Evolutionary conservation across 2,888 invertebrate species (phyloP).

Genomic region (Rhorus exstirpatorius): DNA sequence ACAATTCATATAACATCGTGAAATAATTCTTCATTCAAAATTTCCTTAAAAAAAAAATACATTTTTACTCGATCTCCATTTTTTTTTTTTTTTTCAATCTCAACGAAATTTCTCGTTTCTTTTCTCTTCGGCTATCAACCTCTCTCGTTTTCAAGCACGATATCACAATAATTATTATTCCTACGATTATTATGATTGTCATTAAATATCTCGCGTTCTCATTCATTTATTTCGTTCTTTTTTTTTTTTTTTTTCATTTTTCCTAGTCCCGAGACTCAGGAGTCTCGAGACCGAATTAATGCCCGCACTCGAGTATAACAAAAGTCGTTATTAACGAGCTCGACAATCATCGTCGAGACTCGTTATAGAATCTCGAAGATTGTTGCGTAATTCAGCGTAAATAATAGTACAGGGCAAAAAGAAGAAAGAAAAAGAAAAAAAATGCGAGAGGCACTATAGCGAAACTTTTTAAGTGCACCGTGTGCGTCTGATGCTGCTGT

Average conservation of each 20-base stretch:
- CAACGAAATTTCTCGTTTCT: slow-evolving; percentile 25
- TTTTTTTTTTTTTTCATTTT: slow-evolving; percentile 42
- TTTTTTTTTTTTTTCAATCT: slow-evolving; percentile 5
- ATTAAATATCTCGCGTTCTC: slow-evolving; percentile 61
- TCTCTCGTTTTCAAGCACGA: not conserved
- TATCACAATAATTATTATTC: slow-evolving; percentile 37
- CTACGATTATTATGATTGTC: slow-evolving; percentile 59
- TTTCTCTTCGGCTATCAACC: slow-evolving; percentile 40
- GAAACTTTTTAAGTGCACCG: not conserved
- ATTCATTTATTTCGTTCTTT: slow-evolving; percentile 26
- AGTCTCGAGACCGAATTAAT: slow-evolving; percentile 46
- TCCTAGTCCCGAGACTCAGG: slow-evolving; percentile 19
- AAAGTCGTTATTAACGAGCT: slow-evolving; percentile 64
- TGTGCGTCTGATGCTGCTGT: slow-evolving; percentile 27
- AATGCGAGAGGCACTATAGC: slow-evolving; percentile 25
- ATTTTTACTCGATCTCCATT: no score
- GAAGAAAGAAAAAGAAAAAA: not conserved
- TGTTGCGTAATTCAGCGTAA: slow-evolving; percentile 62
- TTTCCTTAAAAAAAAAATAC: no score
- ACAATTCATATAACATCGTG: no score
- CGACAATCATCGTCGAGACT: slow-evolving; percentile 43
- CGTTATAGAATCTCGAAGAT: slow-evolving; percentile 36
- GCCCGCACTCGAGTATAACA: slow-evolving; percentile 52
- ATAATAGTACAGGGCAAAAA: slow-evolving; percentile 51
- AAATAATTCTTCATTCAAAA: no score